phyloP scores from a whole-genome alignment of 2,113 vertebrate species.

The Ia io region DNA sequence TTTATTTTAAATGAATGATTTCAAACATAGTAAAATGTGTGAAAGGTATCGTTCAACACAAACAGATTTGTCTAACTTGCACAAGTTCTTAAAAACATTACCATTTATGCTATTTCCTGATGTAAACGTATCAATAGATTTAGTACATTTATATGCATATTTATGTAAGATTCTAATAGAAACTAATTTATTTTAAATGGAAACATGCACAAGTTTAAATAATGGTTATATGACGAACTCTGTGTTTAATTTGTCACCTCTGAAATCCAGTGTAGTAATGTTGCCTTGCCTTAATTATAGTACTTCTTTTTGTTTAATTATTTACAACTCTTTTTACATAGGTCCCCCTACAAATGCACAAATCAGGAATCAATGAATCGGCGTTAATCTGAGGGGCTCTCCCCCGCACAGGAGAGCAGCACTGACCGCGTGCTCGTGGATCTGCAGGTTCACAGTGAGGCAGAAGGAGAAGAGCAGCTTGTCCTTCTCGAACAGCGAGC shows the following conservation, averaged over 20 bases:
- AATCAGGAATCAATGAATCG: not conserved
- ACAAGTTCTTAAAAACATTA: not conserved
- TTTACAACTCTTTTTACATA: not conserved
- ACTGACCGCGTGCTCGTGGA: constrained; percentile 85
- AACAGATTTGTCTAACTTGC: not conserved
- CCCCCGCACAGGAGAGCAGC: not conserved
- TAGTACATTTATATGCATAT: not conserved
- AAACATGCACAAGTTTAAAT: not conserved
- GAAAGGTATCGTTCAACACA: not conserved
- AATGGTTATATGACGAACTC: not conserved
- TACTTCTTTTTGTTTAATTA: not conserved
- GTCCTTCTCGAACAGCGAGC: constrained; percentile 95
- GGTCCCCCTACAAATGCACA: not conserved
- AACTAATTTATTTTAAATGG: not conserved
- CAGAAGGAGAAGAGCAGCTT: constrained; percentile 94
- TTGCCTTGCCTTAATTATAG: not conserved
- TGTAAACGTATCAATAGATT: not conserved
- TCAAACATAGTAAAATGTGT: not conserved
- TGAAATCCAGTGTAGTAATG: not conserved
- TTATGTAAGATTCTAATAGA: not conserved
- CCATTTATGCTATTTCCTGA: not conserved
- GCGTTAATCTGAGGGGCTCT: not conserved
- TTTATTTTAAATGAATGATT: constrained; percentile 16
- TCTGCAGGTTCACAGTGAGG: constrained; percentile 89
- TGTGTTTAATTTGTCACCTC: not conserved